These are phyloP conservation scores for Microcebus griseorufus DNA, from an alignment of 2,113 vertebrate species.

Conservation along the genomic window DNA sequence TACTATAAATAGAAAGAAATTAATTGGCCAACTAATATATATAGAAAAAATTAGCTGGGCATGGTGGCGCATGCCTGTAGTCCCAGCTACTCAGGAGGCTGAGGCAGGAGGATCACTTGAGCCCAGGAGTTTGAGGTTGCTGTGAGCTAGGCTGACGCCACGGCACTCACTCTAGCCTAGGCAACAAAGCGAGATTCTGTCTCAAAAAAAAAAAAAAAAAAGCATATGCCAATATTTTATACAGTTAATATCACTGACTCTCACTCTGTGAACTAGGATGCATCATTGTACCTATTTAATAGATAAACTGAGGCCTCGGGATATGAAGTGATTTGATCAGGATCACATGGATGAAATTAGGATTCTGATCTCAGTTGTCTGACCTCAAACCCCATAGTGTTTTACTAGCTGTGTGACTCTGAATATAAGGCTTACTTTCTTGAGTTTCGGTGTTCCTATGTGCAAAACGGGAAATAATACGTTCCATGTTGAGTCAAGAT, in stretches of 20 bases:
- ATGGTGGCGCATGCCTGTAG: too few species aligned
- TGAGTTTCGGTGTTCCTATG: background rate
- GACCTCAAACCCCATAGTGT: background rate
- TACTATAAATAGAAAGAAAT: too few species aligned
- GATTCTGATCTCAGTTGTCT: background rate
- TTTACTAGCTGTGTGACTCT: background rate
- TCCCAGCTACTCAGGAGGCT: too few species aligned
- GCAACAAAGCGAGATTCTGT: too few species aligned
- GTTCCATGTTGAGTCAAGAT: background rate
- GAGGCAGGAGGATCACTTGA: too few species aligned
- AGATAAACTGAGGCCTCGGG: background rate
- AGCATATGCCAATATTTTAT: background rate
- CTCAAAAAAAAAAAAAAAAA: background rate
- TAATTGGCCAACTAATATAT: too few species aligned
- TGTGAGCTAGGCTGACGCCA: too few species aligned
- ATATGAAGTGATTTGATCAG: background rate
- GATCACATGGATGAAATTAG: background rate
- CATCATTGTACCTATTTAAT: background rate
- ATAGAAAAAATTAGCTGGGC: too few species aligned
- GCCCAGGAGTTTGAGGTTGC: too few species aligned
- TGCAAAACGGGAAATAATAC: background rate
- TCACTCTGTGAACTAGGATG: background rate
- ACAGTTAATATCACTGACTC: background rate
- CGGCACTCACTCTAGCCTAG: too few species aligned
- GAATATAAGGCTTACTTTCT: background rate